These are phyloP conservation scores for Tragelaphus scriptus DNA, from an alignment of 2,113 vertebrate genomes.

Conservation along the genomic window DNA sequence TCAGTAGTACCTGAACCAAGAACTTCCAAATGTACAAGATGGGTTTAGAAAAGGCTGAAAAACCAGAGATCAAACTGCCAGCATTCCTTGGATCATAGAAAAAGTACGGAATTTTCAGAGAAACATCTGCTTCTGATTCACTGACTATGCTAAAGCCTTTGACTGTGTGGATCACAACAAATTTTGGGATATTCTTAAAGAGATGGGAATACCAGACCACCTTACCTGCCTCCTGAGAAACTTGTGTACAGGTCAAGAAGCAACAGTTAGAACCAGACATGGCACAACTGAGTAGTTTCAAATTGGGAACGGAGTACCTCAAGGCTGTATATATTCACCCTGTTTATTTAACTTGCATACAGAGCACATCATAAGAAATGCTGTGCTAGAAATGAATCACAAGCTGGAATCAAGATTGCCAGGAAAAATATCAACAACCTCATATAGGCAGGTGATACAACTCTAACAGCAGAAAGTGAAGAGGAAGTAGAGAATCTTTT, in stretches of 20 bases:
- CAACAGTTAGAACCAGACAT: background rate
- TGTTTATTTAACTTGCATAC: background rate
- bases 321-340: background rate
- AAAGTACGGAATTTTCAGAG: background rate
- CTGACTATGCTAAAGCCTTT: background rate
- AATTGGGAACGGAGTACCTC: background rate
- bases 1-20: background rate
- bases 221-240: background rate
- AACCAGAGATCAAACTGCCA: background rate
- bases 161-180: background rate
- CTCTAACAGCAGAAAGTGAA: background rate
- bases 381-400: background rate
- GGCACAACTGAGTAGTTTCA: background rate
- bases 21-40: background rate
- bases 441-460: background rate
- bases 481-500: background rate
- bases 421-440: background rate
- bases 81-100: background rate
- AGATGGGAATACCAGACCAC: background rate
- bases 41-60: background rate
- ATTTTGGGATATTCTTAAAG: background rate
- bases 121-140: background rate
- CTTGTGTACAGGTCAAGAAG: background rate
- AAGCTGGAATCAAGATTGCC: background rate
- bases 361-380: background rate